Percentiles rank a stretch among this genome's conserved stretches.
These are phyloP conservation scores for Philotrypesis tridentata DNA, from an alignment of 1,140 invertebrate species.

Conservation along the genomic window DNA sequence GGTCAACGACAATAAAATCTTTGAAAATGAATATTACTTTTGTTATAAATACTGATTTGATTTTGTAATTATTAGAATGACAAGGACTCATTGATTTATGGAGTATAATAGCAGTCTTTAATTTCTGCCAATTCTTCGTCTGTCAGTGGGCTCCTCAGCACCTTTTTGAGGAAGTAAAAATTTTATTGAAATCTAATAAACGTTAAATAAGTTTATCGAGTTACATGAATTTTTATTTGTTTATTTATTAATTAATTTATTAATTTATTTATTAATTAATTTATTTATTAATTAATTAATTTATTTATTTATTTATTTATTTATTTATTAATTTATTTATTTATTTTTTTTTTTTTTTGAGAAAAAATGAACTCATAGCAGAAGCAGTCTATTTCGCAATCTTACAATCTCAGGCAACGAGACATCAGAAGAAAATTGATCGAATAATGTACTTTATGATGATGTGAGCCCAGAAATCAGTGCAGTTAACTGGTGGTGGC, in stretches of 20 bases:
- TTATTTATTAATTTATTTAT: no score
- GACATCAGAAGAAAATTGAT: background rate
- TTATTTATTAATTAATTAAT: no score
- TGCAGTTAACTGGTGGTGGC: constrained; percentile 24
- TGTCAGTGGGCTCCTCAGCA: constrained; percentile 31
- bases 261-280: no score
- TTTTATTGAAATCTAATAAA: background rate
- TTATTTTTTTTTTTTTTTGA: no score
- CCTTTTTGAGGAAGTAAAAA: constrained; percentile 10
- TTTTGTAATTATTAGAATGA: no score
- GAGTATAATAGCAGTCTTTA: background rate
- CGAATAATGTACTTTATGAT: constrained; percentile 13
- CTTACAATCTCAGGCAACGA: background rate
- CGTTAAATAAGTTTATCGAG: no score
- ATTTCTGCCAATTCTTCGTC: constrained; percentile 21
- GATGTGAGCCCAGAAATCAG: constrained; percentile 15
- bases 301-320: no score
- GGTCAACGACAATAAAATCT: no score
- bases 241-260: no score
- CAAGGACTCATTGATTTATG: background rate
- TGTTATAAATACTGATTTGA: no score
- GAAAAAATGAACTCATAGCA: background rate
- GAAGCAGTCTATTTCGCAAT: background rate
- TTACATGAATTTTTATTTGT: no score
- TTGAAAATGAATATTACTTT: no score